Conservation (phyloP, 92 coral and sea anemone genomes). For the Parazoanthus atlanticus region DNA sequence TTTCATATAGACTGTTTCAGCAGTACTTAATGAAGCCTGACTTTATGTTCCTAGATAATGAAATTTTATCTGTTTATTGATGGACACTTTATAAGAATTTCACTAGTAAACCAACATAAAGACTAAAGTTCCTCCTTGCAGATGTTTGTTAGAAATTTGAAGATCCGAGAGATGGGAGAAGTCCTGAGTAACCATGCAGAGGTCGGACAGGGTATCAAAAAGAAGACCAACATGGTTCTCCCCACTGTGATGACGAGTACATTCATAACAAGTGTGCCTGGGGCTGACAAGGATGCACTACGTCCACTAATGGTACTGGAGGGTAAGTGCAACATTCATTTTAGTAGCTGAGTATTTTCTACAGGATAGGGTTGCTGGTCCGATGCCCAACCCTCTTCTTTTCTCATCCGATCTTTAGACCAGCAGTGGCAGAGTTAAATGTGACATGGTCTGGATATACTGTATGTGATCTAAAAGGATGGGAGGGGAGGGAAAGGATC, state of each 20-base stretch:
- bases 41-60: too few species aligned
- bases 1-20: too few species aligned
- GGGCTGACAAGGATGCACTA: constrained; percentile 70
- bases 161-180: constrained; percentile 78
- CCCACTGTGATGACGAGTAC: constrained; percentile 76
- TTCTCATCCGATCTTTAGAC: too few species aligned
- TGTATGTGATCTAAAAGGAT: background rate
- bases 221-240: constrained; percentile 70
- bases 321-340: constrained; percentile 59
- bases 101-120: too few species aligned
- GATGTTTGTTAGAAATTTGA: constrained; percentile 74
- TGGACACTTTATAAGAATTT: too few species aligned
- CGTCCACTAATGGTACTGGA: constrained; percentile 82
- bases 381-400: too few species aligned
- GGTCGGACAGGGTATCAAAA: constrained; percentile 72
- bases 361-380: too few species aligned
- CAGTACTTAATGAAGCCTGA: too few species aligned
- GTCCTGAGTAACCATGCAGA: constrained; percentile 86
- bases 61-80: too few species aligned
- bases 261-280: constrained; percentile 90
- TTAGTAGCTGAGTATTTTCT: too few species aligned
- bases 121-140: background rate
- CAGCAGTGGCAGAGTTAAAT: too few species aligned
- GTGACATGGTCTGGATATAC: background rate
- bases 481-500: background rate